phyloP scores from a whole-genome alignment of 2,797 vertebrate species.

The Malacoraja senta region DNA sequence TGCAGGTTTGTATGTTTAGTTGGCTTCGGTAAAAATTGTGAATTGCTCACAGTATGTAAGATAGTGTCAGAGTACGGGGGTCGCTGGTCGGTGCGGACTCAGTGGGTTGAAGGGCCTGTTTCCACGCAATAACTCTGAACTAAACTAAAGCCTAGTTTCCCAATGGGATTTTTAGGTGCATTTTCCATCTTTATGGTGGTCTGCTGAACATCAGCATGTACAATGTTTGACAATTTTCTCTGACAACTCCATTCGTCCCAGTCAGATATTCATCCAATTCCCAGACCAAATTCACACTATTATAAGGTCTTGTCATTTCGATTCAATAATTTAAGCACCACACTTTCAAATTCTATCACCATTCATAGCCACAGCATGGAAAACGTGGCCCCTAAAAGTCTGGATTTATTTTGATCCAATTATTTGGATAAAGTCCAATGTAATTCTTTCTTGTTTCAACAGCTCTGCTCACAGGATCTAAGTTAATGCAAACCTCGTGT shows the following conservation, averaged over 20 bases:
- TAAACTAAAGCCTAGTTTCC: background rate
- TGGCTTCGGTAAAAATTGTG: no score
- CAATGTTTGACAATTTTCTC: background rate
- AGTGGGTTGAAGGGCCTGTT: no score
- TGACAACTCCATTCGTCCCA: background rate
- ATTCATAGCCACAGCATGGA: background rate
- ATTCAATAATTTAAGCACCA: background rate
- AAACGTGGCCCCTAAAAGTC: background rate
- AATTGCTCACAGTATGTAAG: no score
- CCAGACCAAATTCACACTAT: background rate
- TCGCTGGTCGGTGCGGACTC: no score
- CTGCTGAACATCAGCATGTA: background rate
- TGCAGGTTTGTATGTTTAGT: no score
- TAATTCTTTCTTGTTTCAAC: background rate
- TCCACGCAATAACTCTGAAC: no score
- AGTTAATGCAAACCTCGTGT: background rate
- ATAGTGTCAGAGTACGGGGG: no score
- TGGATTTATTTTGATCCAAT: background rate
- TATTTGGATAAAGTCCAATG: background rate
- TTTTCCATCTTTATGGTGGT: background rate
- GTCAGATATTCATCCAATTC: background rate
- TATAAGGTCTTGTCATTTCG: background rate
- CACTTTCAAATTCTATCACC: background rate
- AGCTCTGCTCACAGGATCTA: background rate
- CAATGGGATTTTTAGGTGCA: background rate